These are phyloP conservation scores for Diarsia brunnea DNA, from an alignment of 2,888 invertebrate genomes.

Conservation along the genomic window DNA sequence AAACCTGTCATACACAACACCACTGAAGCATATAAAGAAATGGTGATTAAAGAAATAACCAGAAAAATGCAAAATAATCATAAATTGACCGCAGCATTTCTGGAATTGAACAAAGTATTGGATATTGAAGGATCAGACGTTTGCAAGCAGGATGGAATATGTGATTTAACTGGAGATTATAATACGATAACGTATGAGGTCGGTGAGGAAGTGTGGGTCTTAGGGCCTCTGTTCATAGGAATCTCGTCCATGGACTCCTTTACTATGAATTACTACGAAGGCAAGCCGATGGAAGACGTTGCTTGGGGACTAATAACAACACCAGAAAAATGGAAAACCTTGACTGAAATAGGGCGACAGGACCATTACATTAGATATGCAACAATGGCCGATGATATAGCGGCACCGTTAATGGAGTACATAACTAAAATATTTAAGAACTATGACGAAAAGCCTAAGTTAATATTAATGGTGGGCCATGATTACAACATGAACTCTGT, in stretches of 20 bases:
- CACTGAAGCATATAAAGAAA: conserved; percentile 41
- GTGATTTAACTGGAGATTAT: conserved; percentile 52
- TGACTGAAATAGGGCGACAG: conserved; percentile 50
- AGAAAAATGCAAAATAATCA: conserved; percentile 30
- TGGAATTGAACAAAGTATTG: conserved; percentile 52
- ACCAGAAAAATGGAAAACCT: conserved; percentile 40
- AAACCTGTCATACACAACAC: conserved; percentile 36
- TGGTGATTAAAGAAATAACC: conserved; percentile 33
- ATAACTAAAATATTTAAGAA: conserved; percentile 49
- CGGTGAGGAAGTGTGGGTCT: conserved; percentile 26
- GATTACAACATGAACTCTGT: conserved; percentile 58
- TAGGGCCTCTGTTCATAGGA: conserved; percentile 42
- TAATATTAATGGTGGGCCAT: conserved; percentile 57
- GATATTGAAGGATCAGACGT: conserved; percentile 50
- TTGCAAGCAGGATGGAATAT: conserved; percentile 54
- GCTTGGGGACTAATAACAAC: conserved; percentile 58
- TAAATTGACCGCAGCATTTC: conserved; percentile 27
- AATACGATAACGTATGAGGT: conserved; percentile 24
- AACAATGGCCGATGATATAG: conserved; percentile 52
- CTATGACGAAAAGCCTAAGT: conserved; percentile 44
- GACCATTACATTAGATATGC: conserved; percentile 50
- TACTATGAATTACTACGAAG: conserved; percentile 52
- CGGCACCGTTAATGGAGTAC: conserved; percentile 34
- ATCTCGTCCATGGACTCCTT: conserved; percentile 45
- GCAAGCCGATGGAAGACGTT: conserved; percentile 45